These are phyloP conservation scores for Lophura nycthemera DNA, from an alignment of 2,113 vertebrate genomes.

Conservation along the genomic window DNA sequence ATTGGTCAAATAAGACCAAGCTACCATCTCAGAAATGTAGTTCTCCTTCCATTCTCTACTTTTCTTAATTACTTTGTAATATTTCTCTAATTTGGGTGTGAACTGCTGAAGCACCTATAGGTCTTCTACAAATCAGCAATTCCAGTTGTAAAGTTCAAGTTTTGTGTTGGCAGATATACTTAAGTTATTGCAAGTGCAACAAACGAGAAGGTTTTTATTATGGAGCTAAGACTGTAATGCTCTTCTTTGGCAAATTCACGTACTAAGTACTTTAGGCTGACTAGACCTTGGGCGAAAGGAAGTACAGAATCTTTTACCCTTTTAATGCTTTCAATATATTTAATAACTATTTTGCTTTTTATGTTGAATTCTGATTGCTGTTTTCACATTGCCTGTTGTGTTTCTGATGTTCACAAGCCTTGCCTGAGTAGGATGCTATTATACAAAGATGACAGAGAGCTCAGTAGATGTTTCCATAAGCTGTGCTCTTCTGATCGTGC, in stretches of 20 bases:
- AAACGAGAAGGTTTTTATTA: background rate
- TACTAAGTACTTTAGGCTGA: background rate
- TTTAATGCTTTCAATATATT: conserved; percentile 38
- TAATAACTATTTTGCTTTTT: conserved; percentile 55
- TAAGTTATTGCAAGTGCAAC: background rate
- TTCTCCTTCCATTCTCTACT: background rate
- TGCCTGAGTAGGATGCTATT: conserved; percentile 54
- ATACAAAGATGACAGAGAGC: conserved; percentile 61
- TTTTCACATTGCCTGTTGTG: conserved; percentile 28
- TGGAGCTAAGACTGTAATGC: background rate
- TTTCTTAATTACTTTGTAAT: background rate
- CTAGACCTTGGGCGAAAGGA: conserved; percentile 6
- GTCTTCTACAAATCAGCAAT: background rate
- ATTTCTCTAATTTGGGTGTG: background rate
- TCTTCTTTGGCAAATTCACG: background rate
- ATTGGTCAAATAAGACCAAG: background rate
- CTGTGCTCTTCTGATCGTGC: conserved; percentile 49
- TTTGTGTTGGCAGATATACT: background rate
- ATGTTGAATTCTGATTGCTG: conserved; percentile 17
- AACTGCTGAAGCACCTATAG: background rate
- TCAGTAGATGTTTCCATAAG: conserved; percentile 62
- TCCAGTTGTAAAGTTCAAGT: background rate
- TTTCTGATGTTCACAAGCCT: conserved; percentile 28
- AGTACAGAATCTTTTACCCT: background rate
- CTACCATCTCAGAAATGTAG: background rate